These are phyloP conservation scores for Calypte anna DNA, from an alignment of 2,113 vertebrate genomes.

Conservation along the genomic window DNA sequence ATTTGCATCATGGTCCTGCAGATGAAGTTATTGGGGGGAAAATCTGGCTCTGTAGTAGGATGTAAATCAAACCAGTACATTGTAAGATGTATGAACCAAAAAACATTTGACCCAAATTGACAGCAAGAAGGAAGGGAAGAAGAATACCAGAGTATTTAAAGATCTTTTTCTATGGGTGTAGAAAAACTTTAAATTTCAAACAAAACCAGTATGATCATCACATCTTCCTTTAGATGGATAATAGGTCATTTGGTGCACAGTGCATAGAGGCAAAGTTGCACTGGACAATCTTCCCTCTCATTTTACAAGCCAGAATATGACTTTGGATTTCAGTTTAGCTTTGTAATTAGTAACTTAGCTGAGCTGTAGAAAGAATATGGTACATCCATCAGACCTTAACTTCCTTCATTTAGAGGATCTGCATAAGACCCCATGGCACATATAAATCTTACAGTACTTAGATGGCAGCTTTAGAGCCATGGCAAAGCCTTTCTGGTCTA, in stretches of 20 bases:
- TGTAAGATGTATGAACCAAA: background rate
- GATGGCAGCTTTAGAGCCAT: background rate
- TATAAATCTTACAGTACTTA: background rate
- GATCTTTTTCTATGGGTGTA: background rate
- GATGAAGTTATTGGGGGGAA: background rate
- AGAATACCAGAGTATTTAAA: background rate
- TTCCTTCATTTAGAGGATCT: background rate
- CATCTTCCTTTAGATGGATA: background rate
- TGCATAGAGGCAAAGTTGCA: background rate
- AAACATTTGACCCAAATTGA: background rate
- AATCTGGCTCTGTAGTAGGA: background rate
- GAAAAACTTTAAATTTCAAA: background rate
- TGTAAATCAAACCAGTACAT: background rate
- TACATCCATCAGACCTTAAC: background rate
- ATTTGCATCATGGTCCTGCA: background rate
- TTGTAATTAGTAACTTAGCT: background rate
- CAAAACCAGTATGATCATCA: background rate
- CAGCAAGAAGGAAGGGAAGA: background rate
- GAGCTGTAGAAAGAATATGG: background rate
- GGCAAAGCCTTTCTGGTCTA: background rate
- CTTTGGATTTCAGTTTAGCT: background rate
- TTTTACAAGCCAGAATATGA: background rate
- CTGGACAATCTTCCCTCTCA: background rate
- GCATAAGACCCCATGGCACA: background rate
- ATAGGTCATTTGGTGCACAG: fast-evolving